These are phyloP conservation scores for Coregonus clupeaformis DNA, from an alignment of 2,113 vertebrate genomes.

Conservation along the genomic window DNA sequence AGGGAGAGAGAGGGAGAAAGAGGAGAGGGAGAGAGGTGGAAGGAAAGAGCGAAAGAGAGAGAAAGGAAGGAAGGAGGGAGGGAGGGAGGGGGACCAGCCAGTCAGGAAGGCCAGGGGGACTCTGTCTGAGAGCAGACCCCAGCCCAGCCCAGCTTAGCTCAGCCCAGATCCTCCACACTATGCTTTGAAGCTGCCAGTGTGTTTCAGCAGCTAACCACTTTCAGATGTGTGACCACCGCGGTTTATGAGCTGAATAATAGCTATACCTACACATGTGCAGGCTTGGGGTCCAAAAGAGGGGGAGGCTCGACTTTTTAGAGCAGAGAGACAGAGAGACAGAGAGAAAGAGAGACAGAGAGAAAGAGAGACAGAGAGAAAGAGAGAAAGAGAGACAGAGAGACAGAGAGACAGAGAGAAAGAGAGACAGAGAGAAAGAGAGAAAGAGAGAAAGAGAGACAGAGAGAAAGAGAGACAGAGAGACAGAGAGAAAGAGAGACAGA, in stretches of 20 bases:
- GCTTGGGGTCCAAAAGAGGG: slow-evolving; percentile 69
- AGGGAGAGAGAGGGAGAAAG: too few relatives aligned
- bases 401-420: too few relatives aligned
- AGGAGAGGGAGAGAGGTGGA: too few relatives aligned
- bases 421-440: too few relatives aligned
- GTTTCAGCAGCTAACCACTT: slow-evolving; percentile 78
- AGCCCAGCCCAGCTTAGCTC: slow-evolving; percentile 24
- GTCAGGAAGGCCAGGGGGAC: slow-evolving; percentile 52
- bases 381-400: too few relatives aligned
- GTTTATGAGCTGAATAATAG: slow-evolving; percentile 77
- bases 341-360: too few relatives aligned
- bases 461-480: too few relatives aligned
- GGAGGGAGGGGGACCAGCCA: background rate
- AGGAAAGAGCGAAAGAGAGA: too few relatives aligned
- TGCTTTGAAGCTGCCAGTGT: slow-evolving; percentile 74
- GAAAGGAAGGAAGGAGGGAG: background rate
- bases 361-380: background rate
- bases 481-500: too few relatives aligned
- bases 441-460: too few relatives aligned
- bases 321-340: slow-evolving; percentile 26
- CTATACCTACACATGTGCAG: slow-evolving; percentile 73
- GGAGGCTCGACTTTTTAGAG: slow-evolving; percentile 48
- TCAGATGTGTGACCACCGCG: slow-evolving; percentile 73
- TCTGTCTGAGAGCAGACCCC: slow-evolving; percentile 20
- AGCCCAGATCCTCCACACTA: too few relatives aligned